phyloP scores from a whole-genome alignment of 1,140 invertebrate species.

The Andrena cerasifolii region DNA sequence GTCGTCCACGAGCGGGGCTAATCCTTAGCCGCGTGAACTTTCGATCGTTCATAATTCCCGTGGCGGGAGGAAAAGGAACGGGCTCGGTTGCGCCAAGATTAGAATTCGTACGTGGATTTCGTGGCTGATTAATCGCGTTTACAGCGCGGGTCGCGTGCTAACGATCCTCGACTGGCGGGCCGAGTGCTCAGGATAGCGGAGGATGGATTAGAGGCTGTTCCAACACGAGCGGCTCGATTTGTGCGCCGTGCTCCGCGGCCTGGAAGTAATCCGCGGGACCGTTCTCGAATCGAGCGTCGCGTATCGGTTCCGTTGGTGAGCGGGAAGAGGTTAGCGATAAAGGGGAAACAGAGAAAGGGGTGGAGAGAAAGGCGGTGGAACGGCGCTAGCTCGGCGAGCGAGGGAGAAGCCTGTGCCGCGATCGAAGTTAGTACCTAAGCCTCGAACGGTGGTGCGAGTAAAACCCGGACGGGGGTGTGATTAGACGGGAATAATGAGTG shows the following conservation, averaged over 20 bases:
- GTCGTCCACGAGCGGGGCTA: background rate
- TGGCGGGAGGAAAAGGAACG: background rate
- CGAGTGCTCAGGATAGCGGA: background rate
- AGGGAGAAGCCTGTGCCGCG: conserved; percentile 7
- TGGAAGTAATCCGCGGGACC: background rate
- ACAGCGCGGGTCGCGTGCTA: background rate
- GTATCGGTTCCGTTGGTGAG: background rate
- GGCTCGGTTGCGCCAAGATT: background rate
- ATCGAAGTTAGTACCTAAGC: background rate
- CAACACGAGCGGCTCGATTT: too few relatives aligned
- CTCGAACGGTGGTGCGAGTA: background rate
- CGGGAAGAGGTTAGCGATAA: background rate
- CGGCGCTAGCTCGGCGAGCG: too few relatives aligned
- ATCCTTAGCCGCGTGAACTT: background rate
- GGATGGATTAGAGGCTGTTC: too few relatives aligned
- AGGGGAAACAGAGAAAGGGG: background rate
- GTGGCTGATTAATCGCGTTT: background rate
- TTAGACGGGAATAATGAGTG: conserved; percentile 25
- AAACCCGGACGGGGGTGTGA: background rate
- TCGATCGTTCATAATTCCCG: background rate
- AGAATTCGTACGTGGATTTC: background rate
- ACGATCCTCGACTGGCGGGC: background rate
- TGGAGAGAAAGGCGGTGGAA: background rate
- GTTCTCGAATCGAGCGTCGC: background rate
- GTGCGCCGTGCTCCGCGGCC: background rate